These are phyloP conservation scores for Drosophila bifasciata DNA, from an alignment of 1,140 invertebrate genomes.

Conservation along the genomic window DNA sequence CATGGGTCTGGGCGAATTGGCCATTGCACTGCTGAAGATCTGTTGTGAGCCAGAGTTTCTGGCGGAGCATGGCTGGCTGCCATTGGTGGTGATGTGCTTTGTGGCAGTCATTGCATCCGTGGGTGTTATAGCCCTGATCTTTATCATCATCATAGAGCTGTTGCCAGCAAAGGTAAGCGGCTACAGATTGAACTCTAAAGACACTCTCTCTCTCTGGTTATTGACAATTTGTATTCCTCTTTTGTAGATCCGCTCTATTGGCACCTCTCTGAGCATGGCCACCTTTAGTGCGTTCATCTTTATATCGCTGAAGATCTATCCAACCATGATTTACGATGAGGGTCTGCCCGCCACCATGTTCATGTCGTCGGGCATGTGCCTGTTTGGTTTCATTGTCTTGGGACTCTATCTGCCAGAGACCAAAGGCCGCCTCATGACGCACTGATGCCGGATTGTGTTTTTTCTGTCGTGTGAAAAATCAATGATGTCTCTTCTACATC, in stretches of 20 bases:
- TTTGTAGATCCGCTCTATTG: conserved; percentile 63
- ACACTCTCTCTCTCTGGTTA: not conserved
- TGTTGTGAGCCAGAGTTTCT: conserved; percentile 45
- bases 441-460: conserved; percentile 48
- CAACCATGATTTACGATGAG: conserved; percentile 60
- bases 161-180: conserved; percentile 68
- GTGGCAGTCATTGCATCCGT: conserved; percentile 54
- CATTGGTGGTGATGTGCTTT: conserved; percentile 57
- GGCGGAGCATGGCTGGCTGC: conserved; percentile 51
- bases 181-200: not conserved
- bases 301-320: conserved; percentile 69
- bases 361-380: conserved; percentile 60
- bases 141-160: conserved; percentile 63
- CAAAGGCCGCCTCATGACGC: conserved; percentile 72
- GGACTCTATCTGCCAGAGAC: conserved; percentile 71
- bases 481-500: conserved; percentile 45
- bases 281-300: conserved; percentile 66
- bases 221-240: not conserved
- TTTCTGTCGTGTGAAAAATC: conserved; percentile 51
- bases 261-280: conserved; percentile 72
- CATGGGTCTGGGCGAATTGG: conserved; percentile 55
- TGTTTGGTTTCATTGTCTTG: conserved; percentile 63
- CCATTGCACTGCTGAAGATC: conserved; percentile 47
- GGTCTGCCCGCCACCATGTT: conserved; percentile 66
- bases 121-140: conserved; percentile 62